Percentiles rank a stretch among this genome's conserved stretches.
These are phyloP conservation scores for Meiosimyza platycephala DNA, from an alignment of 2,888 invertebrate genomes.

Conservation along the genomic window DNA sequence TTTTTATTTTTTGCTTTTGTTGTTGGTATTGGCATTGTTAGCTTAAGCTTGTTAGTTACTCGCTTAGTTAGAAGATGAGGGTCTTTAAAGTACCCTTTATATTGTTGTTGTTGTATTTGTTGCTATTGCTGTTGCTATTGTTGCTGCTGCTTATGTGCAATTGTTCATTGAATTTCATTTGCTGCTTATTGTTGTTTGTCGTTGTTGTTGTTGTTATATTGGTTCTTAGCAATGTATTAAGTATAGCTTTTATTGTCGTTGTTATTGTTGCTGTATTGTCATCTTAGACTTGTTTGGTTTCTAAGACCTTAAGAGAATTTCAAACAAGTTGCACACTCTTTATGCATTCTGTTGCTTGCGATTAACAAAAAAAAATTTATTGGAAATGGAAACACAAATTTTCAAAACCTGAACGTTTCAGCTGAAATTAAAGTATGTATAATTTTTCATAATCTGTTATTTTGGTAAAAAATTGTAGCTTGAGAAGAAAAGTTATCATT, in stretches of 20 bases:
- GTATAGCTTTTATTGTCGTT: background rate
- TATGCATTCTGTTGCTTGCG: background rate
- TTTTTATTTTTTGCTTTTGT: conserved; percentile 23
- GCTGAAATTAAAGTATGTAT: no score
- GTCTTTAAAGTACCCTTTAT: conserved; percentile 2
- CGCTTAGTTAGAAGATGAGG: background rate
- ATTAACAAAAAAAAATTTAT: conserved; percentile 39
- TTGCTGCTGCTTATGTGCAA: conserved; percentile 13
- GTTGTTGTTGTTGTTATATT: conserved; percentile 12
- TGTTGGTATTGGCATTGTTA: conserved; percentile 23
- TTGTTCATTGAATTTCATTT: conserved; percentile 28
- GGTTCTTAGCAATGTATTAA: background rate
- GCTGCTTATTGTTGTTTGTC: conserved; percentile 19
- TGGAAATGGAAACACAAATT: conserved; percentile 23
- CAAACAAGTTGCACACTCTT: conserved; percentile 25
- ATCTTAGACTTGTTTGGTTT: conserved; percentile 24
- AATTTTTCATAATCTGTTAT: no score
- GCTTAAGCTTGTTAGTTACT: conserved; percentile 32
- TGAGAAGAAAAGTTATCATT: no score
- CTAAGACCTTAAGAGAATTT: conserved; percentile 39
- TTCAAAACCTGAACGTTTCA: background rate
- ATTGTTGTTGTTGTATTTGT: conserved; percentile 3
- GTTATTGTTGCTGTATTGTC: conserved; percentile 9
- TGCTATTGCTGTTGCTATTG: conserved; percentile 7
- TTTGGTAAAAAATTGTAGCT: no score